phyloP scores from a whole-genome alignment of 1,140 invertebrate species.

The Chrysopa pallens region DNA sequence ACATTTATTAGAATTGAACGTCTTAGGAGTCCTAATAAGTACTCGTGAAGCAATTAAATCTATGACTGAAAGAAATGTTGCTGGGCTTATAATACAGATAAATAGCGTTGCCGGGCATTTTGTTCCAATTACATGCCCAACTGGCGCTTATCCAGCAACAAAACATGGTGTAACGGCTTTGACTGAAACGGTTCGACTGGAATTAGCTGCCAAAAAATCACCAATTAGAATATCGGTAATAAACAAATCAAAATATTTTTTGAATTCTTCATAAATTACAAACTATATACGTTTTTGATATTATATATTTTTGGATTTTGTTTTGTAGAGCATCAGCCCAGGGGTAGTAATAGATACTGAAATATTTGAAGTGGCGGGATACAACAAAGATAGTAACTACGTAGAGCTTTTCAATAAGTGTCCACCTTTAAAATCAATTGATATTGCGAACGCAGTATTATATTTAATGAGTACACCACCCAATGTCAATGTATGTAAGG shows the following conservation, averaged over 20 bases:
- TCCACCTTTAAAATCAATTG: conserved; percentile 5
- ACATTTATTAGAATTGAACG: conserved; percentile 43
- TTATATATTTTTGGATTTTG: too few relatives aligned
- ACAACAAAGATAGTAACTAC: background rate
- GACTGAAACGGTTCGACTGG: conserved; percentile 38
- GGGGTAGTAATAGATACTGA: conserved; percentile 14
- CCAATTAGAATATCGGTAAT: conserved; percentile 48
- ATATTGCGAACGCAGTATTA: conserved; percentile 24
- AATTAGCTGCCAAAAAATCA: conserved; percentile 34
- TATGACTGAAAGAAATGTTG: conserved; percentile 39
- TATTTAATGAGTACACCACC: conserved; percentile 23
- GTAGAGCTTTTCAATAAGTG: conserved; percentile 5
- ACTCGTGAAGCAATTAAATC: conserved; percentile 41
- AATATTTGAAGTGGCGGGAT: conserved; percentile 12
- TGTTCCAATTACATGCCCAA: conserved; percentile 17
- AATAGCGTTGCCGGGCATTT: conserved; percentile 37
- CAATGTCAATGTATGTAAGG: conserved; percentile 22
- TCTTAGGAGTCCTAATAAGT: conserved; percentile 43
- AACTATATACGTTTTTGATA: too few relatives aligned
- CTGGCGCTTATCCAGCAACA: conserved; percentile 37
- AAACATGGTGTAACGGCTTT: conserved; percentile 53
- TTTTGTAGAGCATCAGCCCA: conserved; percentile 21
- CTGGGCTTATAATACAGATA: conserved; percentile 54
- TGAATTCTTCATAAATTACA: too few relatives aligned
- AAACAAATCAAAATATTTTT: too few relatives aligned